These are phyloP conservation scores for Siniperca knerii DNA, from an alignment of 2,113 vertebrate species.

Conservation along the genomic window DNA sequence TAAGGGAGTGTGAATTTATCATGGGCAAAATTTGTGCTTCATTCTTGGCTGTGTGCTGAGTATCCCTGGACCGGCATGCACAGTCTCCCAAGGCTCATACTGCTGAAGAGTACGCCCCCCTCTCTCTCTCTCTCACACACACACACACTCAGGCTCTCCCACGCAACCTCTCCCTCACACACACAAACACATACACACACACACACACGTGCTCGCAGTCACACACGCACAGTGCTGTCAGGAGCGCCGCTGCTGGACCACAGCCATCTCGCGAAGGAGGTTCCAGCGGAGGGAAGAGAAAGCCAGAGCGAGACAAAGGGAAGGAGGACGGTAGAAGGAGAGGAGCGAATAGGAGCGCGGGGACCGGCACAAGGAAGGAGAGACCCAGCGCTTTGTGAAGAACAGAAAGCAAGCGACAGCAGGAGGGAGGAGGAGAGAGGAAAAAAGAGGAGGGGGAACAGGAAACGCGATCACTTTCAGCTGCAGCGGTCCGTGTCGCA, in stretches of 20 bases:
- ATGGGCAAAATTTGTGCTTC: slow-evolving; percentile 69
- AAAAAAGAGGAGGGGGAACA: slow-evolving; percentile 79
- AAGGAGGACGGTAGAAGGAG: slow-evolving; percentile 77
- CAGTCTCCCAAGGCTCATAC: slow-evolving; percentile 49
- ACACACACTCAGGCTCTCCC: slow-evolving; percentile 40
- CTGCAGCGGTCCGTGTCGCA: slow-evolving; percentile 83
- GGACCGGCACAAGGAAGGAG: slow-evolving; percentile 73
- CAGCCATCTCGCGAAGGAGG: slow-evolving; percentile 81
- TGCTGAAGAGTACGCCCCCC: slow-evolving; percentile 64
- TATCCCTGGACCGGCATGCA: slow-evolving; percentile 76
- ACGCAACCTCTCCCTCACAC: slow-evolving; percentile 50
- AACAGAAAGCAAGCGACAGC: slow-evolving; percentile 64
- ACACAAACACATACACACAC: slow-evolving; percentile 43
- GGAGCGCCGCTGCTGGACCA: slow-evolving; percentile 77
- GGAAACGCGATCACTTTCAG: slow-evolving; percentile 84
- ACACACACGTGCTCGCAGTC: slow-evolving; percentile 67
- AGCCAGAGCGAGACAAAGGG: slow-evolving; percentile 73
- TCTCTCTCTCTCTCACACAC: slow-evolving; percentile 48
- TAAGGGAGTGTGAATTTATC: slow-evolving; percentile 75
- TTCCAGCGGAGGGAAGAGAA: slow-evolving; percentile 69
- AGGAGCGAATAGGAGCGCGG: slow-evolving; percentile 78
- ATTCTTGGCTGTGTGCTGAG: slow-evolving; percentile 71
- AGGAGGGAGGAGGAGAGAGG: slow-evolving; percentile 72
- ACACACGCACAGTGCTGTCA: slow-evolving; percentile 78
- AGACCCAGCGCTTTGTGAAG: slow-evolving; percentile 71